Evolutionary conservation across 2,797 vertebrate genomes (phyloP), one percentile per base, ranked within the genome.

Genomic region (Epinephelus malabaricus): DNA sequence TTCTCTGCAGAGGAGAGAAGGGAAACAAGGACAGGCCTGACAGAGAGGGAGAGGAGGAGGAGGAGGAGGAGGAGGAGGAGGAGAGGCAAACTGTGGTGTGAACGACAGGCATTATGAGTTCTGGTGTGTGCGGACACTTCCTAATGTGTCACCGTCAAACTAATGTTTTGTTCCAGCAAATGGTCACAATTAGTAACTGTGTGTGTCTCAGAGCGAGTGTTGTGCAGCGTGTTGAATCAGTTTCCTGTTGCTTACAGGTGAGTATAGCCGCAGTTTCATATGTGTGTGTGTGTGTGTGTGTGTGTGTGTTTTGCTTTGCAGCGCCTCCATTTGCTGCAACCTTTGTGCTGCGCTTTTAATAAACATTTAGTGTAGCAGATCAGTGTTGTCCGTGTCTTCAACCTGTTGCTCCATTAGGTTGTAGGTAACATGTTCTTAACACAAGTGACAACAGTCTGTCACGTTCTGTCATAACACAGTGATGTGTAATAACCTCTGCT

Each of bases 171-270:
- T 71, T 63, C 54, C 53, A 66, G 27, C 49, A 67, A 58, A 78
- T 83, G 75, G 75, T 75, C 71, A 53, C 71, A 60, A 72, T 86
- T 38, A 72, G 59, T 68, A 62, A 50, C 14, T 65, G 55, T 76
- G 55, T 67, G 82, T 79, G 58, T 79, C 30, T 73, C 4, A 7
- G 27, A 47, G 51, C 5, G 6, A 73, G 58, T 69, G 18, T 68
- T 46, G 7, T 46, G n/a, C 65, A 66, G 25, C 60, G 13, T 25
- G 45, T 58, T 73, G 56, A 54, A 81, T 58, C 15, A 62, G 38
- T 59, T 59, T 69, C 55, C 68, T 70, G 77, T 77, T 58, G 34
- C 67, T 64, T 49, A 3, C n/a, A 69, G 81, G 85, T 87, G 83
- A 89, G 83, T 87, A 77, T 7, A 46, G 55, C 38, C 27, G 40